A percentile compares a stretch with the other conserved stretches of the same genome.
phyloP scores from a whole-genome alignment of 2,888 invertebrate genomes.

The Xanthorhoe designata region DNA sequence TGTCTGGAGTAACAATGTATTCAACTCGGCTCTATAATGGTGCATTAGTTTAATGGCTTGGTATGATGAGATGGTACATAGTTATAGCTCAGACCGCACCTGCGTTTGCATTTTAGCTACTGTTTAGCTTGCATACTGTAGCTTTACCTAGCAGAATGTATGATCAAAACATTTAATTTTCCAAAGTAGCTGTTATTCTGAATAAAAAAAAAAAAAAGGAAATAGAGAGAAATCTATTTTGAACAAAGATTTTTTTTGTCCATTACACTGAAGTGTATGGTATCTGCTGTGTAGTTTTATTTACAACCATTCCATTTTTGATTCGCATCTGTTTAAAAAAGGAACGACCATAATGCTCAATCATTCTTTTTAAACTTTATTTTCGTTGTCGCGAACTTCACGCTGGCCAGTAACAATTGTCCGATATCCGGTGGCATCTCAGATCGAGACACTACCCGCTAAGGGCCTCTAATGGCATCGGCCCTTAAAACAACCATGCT shows the following conservation, averaged over 20 bases:
- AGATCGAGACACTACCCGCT: constrained; percentile 59
- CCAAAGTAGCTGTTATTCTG: no score
- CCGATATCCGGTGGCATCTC: constrained; percentile 74
- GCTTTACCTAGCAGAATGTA: not conserved
- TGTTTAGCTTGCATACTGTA: not conserved
- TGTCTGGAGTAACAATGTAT: constrained; percentile 55
- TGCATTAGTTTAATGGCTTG: constrained; percentile 72
- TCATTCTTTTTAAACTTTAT: constrained; percentile 51
- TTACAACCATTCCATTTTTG: not conserved
- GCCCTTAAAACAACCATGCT: constrained; percentile 80
- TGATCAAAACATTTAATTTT: not conserved
- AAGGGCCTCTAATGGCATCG: constrained; percentile 81
- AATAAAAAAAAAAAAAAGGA: no score
- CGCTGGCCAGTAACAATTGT: constrained; percentile 72
- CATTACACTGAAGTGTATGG: not conserved
- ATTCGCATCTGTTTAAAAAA: constrained; percentile 19
- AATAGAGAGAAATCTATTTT: no score
- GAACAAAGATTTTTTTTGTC: not conserved
- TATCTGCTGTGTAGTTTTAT: not conserved
- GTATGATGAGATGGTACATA: constrained; percentile 48
- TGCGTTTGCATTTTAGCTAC: constrained; percentile 50
- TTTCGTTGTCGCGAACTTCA: constrained; percentile 65
- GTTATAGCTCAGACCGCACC: constrained; percentile 48
- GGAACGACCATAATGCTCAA: constrained; percentile 26
- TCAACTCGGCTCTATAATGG: constrained; percentile 63